Evolutionary conservation across 2,113 vertebrate species (phyloP), one percentile per base, ranked within the genome.

Genomic region (Mesitornis unicolor): DNA sequence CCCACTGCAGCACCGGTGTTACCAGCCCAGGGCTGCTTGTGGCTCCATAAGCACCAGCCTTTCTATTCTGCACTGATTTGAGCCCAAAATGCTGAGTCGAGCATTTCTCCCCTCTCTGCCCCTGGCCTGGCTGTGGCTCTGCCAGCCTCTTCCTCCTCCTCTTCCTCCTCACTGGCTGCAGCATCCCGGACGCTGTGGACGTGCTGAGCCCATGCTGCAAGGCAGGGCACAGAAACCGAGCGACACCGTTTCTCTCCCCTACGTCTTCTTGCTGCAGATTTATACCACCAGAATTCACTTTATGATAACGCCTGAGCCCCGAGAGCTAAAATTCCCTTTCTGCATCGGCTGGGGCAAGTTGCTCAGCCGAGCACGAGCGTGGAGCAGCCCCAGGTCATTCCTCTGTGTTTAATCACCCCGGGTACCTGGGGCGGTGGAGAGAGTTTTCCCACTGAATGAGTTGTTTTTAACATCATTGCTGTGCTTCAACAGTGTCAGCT

Each of bases 331-430:
- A 40, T 31, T 25, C 25, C 2, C 68, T 33, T 48, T 54, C 53
- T 2, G 28, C 26, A 2, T 1, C 12, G 64, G 22, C 50, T 64
- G 2, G 3, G 17, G 61, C 22, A 2, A 20, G 28, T n/a, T 17
- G 1, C 29, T 13, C 1, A 20, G 36, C 29, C 29, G 36, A 20
- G 36, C 7, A 7, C 0, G 2, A 8, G 59, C 2, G 2, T 3
- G 35, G 43, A 21, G 50, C 36, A 21, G 43, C 35, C n/a, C 50
- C 7, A 1, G 25, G 2, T 9, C 25, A 7, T 11, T 25, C 28
- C 25, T 63, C 33, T 10, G 70, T 12, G 0, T 22, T n/a, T 29
- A 13, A 8, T 25, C 54, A 17, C 24, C 38, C 29, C 2, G 0
- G 6, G 28, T 11, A 9, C 36, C 48, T 16, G 22, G 29, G 43